Evolutionary conservation across 2,797 vertebrate species (phyloP).

Genomic region (Falco naumanni): DNA sequence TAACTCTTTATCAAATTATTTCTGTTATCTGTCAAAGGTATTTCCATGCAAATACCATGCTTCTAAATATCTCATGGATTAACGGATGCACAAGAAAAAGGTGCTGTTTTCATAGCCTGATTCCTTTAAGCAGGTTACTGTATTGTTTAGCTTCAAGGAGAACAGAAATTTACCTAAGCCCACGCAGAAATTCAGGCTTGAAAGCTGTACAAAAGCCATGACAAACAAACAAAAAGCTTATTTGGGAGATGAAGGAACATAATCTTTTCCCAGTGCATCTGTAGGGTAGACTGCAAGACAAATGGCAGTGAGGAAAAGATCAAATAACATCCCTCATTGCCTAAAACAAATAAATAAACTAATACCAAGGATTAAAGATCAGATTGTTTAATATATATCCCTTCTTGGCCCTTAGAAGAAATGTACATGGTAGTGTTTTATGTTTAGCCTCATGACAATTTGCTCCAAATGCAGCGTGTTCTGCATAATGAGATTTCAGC

Average conservation of each 20-base stretch:
- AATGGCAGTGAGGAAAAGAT: constrained; percentile 21
- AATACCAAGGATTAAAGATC: constrained; percentile 27
- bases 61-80: background rate
- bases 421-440: background rate
- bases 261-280: constrained; percentile 3
- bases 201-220: constrained; percentile 28
- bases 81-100: background rate
- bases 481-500: background rate
- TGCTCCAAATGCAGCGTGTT: background rate
- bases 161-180: constrained; percentile 31
- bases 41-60: background rate
- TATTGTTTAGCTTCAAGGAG: constrained; percentile 13
- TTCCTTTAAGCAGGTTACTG: constrained; percentile 14
- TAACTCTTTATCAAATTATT: background rate
- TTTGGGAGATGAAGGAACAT: background rate
- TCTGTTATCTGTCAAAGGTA: background rate
- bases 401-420: background rate
- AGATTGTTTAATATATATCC: background rate
- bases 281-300: constrained; percentile 3
- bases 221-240: constrained; percentile 49
- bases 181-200: constrained; percentile 9
- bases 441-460: background rate
- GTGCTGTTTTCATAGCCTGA: constrained; percentile 2
- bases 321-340: background rate
- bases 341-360: constrained; percentile 51